Conservation (phyloP, 2,113 vertebrate species). For the Microcebus jonahi region DNA sequence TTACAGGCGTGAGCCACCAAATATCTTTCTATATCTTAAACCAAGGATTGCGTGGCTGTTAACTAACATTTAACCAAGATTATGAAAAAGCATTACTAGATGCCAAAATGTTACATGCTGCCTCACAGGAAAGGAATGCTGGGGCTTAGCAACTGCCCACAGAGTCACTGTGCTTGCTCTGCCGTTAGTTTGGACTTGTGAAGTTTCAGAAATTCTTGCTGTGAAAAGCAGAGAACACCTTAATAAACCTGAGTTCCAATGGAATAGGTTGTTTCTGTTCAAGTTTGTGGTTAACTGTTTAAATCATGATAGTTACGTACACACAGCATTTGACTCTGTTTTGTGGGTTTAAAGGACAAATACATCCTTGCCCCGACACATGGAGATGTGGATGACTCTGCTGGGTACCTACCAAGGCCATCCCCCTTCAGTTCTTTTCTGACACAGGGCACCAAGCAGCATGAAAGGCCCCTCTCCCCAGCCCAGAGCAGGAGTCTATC, state of each 20-base stretch:
- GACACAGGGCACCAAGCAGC: neutral
- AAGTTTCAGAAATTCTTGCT: slow-evolving; percentile 7
- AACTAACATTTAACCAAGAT: slow-evolving; percentile 37
- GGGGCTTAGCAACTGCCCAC: neutral
- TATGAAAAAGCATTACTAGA: slow-evolving; percentile 21
- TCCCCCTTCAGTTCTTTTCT: neutral
- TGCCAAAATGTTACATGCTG: neutral
- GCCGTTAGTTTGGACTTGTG: neutral
- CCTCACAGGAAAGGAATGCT: slow-evolving; percentile 57
- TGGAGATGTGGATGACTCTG: accelerated
- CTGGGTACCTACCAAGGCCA: too few species aligned
- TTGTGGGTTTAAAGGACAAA: neutral
- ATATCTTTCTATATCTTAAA: slow-evolving; percentile 55
- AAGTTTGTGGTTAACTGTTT: neutral
- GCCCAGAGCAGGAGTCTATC: neutral
- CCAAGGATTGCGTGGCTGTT: slow-evolving; percentile 46
- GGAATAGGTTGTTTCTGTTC: neutral
- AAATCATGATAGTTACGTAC: neutral
- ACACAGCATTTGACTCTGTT: neutral
- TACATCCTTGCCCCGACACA: neutral
- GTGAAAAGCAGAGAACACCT: neutral
- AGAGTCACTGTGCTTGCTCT: neutral
- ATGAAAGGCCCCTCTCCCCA: neutral
- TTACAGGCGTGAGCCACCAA: neutral
- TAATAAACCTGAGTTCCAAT: neutral